phyloP scores from a whole-genome alignment of 2,797 vertebrate genomes.

The Vultur gryphus region DNA sequence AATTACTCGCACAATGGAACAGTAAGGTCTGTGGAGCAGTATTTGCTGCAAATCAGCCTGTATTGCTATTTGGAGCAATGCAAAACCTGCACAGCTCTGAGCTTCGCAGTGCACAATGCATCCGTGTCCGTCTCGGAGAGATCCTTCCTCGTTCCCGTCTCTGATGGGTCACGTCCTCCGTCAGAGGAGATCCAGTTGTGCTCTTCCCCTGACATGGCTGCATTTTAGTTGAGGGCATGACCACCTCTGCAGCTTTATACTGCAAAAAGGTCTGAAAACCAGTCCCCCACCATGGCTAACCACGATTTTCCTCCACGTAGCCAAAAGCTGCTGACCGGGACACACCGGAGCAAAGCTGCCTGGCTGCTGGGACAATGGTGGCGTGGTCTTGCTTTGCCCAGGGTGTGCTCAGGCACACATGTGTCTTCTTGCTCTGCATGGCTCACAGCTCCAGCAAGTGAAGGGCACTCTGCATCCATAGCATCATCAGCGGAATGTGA shows the following conservation, averaged over 20 bases:
- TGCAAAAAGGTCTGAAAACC: not conserved
- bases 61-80: not conserved
- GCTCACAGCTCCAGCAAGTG: not conserved
- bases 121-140: accelerated
- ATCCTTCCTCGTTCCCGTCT: not conserved
- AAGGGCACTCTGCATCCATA: not conserved
- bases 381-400: not conserved
- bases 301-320: accelerated
- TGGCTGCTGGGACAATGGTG: not conserved
- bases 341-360: not conserved
- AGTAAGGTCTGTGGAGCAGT: not conserved
- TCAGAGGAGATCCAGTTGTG: not conserved
- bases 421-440: not conserved
- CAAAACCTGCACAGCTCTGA: not conserved
- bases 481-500: not conserved
- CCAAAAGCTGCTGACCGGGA: not conserved
- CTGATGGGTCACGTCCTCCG: not conserved
- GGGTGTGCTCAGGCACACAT: not conserved
- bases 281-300: not conserved
- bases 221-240: not conserved
- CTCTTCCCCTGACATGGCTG: not conserved
- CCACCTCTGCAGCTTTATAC: not conserved
- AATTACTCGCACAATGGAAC: not conserved
- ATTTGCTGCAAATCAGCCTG: not conserved
- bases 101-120: not conserved